Base-by-base conservation (phyloP, 2,797 vertebrate genomes). In the Onychomys arenicola region DNA sequence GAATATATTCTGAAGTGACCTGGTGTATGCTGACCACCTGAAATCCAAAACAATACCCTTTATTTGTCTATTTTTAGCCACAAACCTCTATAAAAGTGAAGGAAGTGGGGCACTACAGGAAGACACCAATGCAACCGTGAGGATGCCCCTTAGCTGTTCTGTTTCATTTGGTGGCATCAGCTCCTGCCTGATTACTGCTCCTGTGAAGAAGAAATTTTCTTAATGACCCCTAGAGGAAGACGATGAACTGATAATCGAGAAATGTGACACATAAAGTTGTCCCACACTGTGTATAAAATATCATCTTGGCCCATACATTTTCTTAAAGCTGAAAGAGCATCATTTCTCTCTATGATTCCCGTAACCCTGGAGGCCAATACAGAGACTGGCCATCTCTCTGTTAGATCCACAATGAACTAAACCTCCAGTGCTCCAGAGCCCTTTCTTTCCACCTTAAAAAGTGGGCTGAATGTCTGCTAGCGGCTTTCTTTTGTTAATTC, bases 161-260 rank as follows among this genome's bases (percentile, higher is more conserved):
- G 16, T 80, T 95, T 89, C 63, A 83, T 29, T 75, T 80, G 34
- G 23, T 17, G 12, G 6, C 86, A 94, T 71, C 73, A 93, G 90
- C 34, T 71, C 84, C 32, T 76, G 14, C 86, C 89, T 86, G 63
- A 92, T 76, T n/a, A 37, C 61, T 78, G 3, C 85, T 93, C 90
- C 81, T 69, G 12, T 23, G 9, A 94, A 73, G 55, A 82, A 77
- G 80, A 65, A 9, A 46, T 86, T 96, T 84, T 86, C 86, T 61
- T 89, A 80, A 93, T 83, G 77, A 96, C 37, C 49, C 55, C 17
- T 69, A 86, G 46, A 75, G 17, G 49, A 96, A 75, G 57, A 95
- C 29, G 88, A 85, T 65, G 29, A 96, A 89, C 86, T 93, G 8
- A 76, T 92, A 57, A 95, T 77, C 83, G 55, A 94, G 96, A 97